These are phyloP conservation scores for Chrysopa pallens DNA, from an alignment of 1,140 invertebrate genomes.

Conservation along the genomic window DNA sequence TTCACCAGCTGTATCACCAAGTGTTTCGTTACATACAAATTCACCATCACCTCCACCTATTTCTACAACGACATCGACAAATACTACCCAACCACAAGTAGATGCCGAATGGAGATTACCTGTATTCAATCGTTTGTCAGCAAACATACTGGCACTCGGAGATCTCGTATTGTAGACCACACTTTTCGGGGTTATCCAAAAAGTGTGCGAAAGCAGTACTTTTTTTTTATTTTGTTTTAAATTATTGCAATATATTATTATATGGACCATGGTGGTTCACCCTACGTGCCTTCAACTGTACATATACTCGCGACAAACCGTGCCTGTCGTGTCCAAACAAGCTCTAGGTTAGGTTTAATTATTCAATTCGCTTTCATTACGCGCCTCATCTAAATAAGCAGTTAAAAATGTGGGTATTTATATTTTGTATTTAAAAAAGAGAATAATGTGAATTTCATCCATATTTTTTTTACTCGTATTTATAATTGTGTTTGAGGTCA, in stretches of 20 bases:
- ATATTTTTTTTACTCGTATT: too few relatives aligned
- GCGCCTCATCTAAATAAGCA: too few relatives aligned
- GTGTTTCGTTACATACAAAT: neutral
- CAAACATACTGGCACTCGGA: constrained; percentile 13
- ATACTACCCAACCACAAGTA: constrained; percentile 1
- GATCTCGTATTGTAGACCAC: constrained; percentile 16
- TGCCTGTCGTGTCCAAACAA: too few relatives aligned
- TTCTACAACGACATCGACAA: neutral
- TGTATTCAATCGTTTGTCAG: constrained; percentile 26
- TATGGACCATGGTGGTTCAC: neutral
- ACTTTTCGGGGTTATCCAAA: neutral
- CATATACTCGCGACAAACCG: constrained; percentile 1
- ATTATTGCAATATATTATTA: neutral
- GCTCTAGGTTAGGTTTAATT: too few relatives aligned
- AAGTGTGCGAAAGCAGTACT: neutral
- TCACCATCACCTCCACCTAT: neutral
- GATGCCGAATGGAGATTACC: constrained; percentile 17
- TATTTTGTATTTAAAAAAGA: too few relatives aligned
- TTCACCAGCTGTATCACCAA: constrained; percentile 10
- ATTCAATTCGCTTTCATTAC: too few relatives aligned
- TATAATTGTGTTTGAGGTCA: too few relatives aligned
- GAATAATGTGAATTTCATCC: too few relatives aligned
- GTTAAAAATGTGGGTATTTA: too few relatives aligned
- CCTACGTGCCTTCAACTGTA: constrained; percentile 1
- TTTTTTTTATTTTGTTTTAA: constrained; percentile 4